Base-by-base conservation (phyloP, 2,888 invertebrate genomes). In the Eueremaeus valkanovi region DNA sequence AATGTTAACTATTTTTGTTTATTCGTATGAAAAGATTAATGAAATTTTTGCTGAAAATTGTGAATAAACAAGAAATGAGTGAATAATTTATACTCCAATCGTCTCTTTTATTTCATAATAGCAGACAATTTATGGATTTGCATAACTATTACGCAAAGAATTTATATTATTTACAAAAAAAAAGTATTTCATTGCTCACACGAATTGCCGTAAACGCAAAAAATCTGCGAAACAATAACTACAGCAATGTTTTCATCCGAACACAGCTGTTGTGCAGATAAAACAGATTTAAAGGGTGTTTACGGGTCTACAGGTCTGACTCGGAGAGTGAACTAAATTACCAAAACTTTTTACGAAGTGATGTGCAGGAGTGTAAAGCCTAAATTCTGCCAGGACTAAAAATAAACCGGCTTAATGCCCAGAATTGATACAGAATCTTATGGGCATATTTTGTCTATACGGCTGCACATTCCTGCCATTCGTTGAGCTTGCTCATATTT, bases 181-280 rank as follows among this genome's bases (percentile, higher is more conserved):
- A n/a, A n/a, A n/a, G n/a, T n/a, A n/a, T n/a, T n/a, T n/a, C n/a
- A n/a, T n/a, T n/a, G n/a, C n/a, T n/a, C n/a, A n/a, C n/a, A n/a
- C n/a, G n/a, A n/a, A n/a, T n/a, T n/a, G n/a, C n/a, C n/a, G 29
- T 31, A 16, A 3, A 11, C 6, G 31, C 61, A 61, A 61, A 61
- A n/a, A 31, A 29, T 1, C 11, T 29, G 9, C 11, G 36, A 6
- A 31, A 31, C 11, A 66, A 66, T 11, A 66, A 2, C 21, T 16
- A 24, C 11, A 31, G 5, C 61, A 61, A 61, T 29, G 36, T 31
- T 66, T 21, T 27, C 29, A 3, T n/a, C 61, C 27, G 33, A 61
- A 3, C 66, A 66, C 66, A 66, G 66, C 33, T 66, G 66, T 66
- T 66, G 36, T 66, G 66, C 66, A 33, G 66, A n/a, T 31, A 66